Evolutionary conservation across 1,140 invertebrate species (phyloP), one percentile per base, ranked within the genome.

Genomic region (Drosophila micromelanica): DNA sequence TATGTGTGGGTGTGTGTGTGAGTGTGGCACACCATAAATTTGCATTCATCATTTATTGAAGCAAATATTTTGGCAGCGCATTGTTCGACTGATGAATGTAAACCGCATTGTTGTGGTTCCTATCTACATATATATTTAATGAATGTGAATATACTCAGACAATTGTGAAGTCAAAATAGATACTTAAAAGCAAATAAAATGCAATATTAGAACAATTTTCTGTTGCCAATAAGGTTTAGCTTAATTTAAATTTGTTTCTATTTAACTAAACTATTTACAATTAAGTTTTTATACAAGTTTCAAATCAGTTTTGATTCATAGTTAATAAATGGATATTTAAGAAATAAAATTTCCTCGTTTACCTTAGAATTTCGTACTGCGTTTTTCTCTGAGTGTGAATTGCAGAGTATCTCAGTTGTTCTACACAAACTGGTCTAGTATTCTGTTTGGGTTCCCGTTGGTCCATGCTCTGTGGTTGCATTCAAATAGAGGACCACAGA

Each of bases 41-140:
- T 69, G 40, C 49, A 69, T 35, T 57, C 40, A 70, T 72, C 60
- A 76, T 69, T 79, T 82, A 79, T 85, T 79, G 52, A 72, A 68
- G 76, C 68, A 64, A 68, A 72, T 76, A 76, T 84, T 79, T 82
- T 74, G 77, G 69, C 65, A 68, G 57, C 56, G 70, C 48, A 81
- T 72, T 81, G 81, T 81, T 81, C 72, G 70, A 72, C 71, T 73
- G 64, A 57, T 63, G 61, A 55, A 69, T 48, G 61, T 30, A 46
- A 65, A 74, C 75, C 75, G 46, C 75, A 71, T 37, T 52, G 46
- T 70, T 69, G 64, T 62, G 64, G 71, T 43, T 63, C 48, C 62
- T n/a, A 15, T 48, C 46, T n/a, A 48, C n/a, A n/a, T 59, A 23
- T 38, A 12, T 30, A 6, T 5, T 60, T 1, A 3, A 13, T 46